Evolutionary conservation across 2,797 vertebrate genomes (phyloP), one percentile per base, ranked within the genome.

Genomic region (Eulemur rubriventer): DNA sequence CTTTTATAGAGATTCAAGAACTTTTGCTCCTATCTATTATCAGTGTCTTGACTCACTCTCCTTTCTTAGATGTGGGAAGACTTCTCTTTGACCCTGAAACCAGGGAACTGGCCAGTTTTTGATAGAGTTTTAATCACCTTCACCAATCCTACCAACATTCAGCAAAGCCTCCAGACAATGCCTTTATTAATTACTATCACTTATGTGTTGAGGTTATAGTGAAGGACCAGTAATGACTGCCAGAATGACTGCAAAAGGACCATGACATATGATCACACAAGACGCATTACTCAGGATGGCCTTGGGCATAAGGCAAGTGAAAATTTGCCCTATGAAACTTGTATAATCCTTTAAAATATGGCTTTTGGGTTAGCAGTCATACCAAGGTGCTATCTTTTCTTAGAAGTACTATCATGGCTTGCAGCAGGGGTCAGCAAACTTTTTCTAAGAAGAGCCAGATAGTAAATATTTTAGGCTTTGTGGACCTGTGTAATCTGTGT

Each of bases 401-500:
- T 69, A 67, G 13, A 91, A 85, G 88, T 7, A 38, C 12, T 35
- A 11, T 82, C 18, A 52, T 69, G 14, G 17, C 33, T 41, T 57
- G 79, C 8, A 86, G 20, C 20, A 67, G 8, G 7, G 43, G 24
- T 80, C 41, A 80, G 16, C 9, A 87, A 52, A 72, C 22, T 20
- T 79, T 72, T 90, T 52, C 24, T 20, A 4, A 55, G n/a, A 63
- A 78, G 30, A 48, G 16, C 22, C 22, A 94, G n/a, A 43, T 13
- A 73, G 11, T 63, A 78, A 89, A 26, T 84, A n/a, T 81, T 92
- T 81, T 95, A 72, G 86, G 24, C 16, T 89, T 73, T 87, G 22
- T 72, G 10, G 38, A n/a, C 33, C 30, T 46, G 22, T 59, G 33
- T 41, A 43, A 2, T 46, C 46, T 63, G 38, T 46, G 38, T 16